phyloP scores from a whole-genome alignment of 1,140 invertebrate genomes.

The Ooceraea biroi region DNA sequence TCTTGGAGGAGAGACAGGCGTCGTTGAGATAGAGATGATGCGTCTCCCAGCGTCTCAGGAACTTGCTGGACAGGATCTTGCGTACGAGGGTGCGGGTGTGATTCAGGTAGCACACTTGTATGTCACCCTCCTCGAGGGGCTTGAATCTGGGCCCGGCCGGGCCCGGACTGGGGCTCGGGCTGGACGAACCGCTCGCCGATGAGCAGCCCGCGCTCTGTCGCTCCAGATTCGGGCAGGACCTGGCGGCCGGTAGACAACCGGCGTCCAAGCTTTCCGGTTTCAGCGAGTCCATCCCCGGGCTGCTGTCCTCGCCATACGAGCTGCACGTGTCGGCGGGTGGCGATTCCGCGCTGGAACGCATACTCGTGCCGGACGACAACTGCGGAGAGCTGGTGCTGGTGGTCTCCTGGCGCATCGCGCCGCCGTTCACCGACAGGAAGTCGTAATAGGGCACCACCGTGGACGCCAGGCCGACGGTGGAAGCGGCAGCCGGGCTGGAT shows the following conservation, averaged over 20 bases:
- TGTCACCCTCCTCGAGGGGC: conserved; percentile 91
- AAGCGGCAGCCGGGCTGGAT: conserved; percentile 80
- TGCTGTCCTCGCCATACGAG: conserved; percentile 81
- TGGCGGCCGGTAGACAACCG: conserved; percentile 86
- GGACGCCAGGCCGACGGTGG: conserved; percentile 67
- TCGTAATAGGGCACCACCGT: conserved; percentile 80
- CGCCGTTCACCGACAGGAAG: conserved; percentile 82
- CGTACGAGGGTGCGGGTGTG: conserved; percentile 93
- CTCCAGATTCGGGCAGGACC: conserved; percentile 84
- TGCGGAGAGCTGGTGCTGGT: conserved; percentile 84
- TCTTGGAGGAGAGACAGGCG: conserved; percentile 91
- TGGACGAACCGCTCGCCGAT: conserved; percentile 81
- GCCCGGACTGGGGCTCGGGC: conserved; percentile 84
- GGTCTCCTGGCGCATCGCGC: conserved; percentile 82
- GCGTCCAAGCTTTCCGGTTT: conserved; percentile 84
- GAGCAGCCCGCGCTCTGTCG: conserved; percentile 81
- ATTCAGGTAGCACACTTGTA: conserved; percentile 93
- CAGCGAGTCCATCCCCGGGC: conserved; percentile 77
- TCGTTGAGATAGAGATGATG: conserved; percentile 91
- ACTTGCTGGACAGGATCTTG: conserved; percentile 93
- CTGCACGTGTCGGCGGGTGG: conserved; percentile 83
- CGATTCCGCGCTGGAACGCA: conserved; percentile 79
- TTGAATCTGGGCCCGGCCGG: conserved; percentile 91
- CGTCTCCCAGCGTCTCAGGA: conserved; percentile 93
- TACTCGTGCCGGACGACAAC: conserved; percentile 72